Evolutionary conservation across 2,888 invertebrate genomes (phyloP).

Genomic region (Saturnia pavonia): DNA sequence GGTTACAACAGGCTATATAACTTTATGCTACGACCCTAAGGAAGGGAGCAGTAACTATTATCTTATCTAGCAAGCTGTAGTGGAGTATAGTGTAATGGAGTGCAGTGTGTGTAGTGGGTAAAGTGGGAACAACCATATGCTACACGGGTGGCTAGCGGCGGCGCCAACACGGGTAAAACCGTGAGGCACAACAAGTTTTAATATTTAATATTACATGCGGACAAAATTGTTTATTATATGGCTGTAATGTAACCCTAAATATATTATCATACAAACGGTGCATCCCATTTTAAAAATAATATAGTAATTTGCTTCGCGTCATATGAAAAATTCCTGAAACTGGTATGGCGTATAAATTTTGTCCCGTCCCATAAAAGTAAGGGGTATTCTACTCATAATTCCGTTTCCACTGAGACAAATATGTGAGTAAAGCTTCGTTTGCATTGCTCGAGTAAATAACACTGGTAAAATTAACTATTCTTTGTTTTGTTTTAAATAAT

Average conservation of each 20-base stretch:
- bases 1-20: no score
- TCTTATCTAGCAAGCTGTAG: no score
- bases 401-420: slow-evolving; percentile 80
- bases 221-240: background rate
- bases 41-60: no score
- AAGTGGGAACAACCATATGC: no score
- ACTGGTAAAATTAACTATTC: background rate
- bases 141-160: no score
- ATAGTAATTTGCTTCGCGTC: slow-evolving; percentile 51
- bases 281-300: slow-evolving; percentile 54
- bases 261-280: slow-evolving; percentile 17
- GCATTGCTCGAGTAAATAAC: background rate
- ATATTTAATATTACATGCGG: no score
- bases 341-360: slow-evolving; percentile 64
- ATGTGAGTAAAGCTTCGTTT: slow-evolving; percentile 59
- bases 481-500: no score
- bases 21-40: no score
- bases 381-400: slow-evolving; percentile 68
- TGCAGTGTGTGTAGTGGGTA: no score
- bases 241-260: background rate
- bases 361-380: slow-evolving; percentile 54
- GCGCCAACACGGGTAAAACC: no score
- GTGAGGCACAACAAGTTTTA: no score
- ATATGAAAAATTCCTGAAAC: slow-evolving; percentile 70
- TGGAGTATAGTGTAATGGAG: no score